A percentile compares a stretch with the other conserved stretches of the same genome.
Evolutionary conservation across 2,113 vertebrate genomes (phyloP).

Genomic region (Rhea americana): DNA sequence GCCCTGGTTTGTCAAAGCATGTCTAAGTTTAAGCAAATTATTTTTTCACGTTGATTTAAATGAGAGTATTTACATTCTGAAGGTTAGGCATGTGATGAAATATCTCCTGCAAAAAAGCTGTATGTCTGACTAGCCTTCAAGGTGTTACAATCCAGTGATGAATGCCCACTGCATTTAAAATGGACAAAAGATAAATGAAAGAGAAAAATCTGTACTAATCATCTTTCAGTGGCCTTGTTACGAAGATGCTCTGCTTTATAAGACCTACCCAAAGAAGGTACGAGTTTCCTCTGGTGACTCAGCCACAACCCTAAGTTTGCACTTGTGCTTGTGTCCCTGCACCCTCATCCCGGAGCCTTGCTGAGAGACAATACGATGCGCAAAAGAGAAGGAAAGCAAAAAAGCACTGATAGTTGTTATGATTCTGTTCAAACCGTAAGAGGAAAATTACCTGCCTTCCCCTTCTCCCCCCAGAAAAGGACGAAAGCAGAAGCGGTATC

Average conservation of each 20-base stretch:
- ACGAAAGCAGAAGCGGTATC: conserved; percentile 10
- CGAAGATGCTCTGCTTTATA: conserved; percentile 39
- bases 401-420: neutral
- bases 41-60: conserved; percentile 37
- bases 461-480: neutral
- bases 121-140: conserved; percentile 43
- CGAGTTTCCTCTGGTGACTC: neutral
- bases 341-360: neutral
- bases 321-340: neutral
- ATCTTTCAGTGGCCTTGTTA: conserved; percentile 57
- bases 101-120: conserved; percentile 40
- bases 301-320: neutral
- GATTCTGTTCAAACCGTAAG: neutral
- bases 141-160: conserved; percentile 20
- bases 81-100: conserved; percentile 42
- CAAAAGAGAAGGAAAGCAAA: conserved; percentile 15
- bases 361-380: neutral
- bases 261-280: conserved; percentile 5
- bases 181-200: conserved; percentile 52
- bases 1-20: conserved; percentile 14
- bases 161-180: conserved; percentile 55
- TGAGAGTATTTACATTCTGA: conserved; percentile 41
- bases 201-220: conserved; percentile 49
- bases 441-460: neutral
- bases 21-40: conserved; percentile 51